Conservation (phyloP, 2,113 vertebrate genomes). For the Actenoides hombroni region DNA sequence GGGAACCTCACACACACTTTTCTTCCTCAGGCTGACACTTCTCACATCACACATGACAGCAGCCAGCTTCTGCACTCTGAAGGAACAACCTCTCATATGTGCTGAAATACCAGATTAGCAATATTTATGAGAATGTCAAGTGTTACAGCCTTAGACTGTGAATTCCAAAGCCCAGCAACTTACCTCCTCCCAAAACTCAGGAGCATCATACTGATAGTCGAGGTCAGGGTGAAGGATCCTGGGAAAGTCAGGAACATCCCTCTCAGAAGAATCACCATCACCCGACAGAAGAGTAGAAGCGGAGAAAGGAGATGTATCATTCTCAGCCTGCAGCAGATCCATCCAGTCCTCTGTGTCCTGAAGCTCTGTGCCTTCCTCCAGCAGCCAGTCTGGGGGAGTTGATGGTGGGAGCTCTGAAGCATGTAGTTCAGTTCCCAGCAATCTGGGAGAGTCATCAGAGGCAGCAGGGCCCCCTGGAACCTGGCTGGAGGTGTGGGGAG, state of each 20-base stretch:
- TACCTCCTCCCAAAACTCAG: constrained; percentile 87
- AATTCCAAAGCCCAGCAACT: constrained; percentile 49
- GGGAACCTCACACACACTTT: not conserved
- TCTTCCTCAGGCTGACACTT: not conserved
- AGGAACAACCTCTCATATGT: not conserved
- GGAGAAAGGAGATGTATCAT: constrained; percentile 84
- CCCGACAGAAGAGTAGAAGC: constrained; percentile 90
- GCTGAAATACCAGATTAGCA: not conserved
- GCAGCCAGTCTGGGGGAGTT: constrained; percentile 35
- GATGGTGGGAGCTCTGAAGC: constrained; percentile 56
- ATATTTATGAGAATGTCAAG: not conserved
- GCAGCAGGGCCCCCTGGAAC: constrained; percentile 18
- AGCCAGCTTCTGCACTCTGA: not conserved
- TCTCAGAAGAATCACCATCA: constrained; percentile 88
- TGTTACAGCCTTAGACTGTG: not conserved
- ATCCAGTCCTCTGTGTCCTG: constrained; percentile 76
- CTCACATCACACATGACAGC: not conserved
- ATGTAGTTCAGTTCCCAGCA: constrained; percentile 46
- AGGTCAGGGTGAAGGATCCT: constrained; percentile 82
- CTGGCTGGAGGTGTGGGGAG: constrained; percentile 37
- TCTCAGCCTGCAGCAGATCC: constrained; percentile 77
- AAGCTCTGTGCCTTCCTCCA: constrained; percentile 63
- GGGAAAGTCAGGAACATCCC: constrained; percentile 78
- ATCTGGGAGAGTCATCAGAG: constrained; percentile 55
- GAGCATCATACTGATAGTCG: constrained; percentile 89